Percentiles rank a stretch among this genome's conserved stretches.
phyloP scores from a whole-genome alignment of 2,888 invertebrate species.

The Drosophila pseudotalamancana region DNA sequence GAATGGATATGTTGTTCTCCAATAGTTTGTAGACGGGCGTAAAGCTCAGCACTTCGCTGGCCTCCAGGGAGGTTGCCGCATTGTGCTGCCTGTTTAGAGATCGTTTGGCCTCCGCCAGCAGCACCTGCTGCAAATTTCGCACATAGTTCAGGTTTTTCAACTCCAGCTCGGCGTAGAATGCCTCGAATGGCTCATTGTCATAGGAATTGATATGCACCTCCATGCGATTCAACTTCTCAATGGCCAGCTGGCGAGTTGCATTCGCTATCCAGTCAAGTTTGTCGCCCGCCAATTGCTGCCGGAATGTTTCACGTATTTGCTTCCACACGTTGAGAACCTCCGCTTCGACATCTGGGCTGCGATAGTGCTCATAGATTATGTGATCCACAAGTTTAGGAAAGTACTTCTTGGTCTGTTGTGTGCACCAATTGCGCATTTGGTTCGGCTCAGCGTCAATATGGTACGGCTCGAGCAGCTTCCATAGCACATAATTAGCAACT shows the following conservation, averaged over 20 bases:
- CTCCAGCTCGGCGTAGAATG: constrained; percentile 50
- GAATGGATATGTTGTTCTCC: constrained; percentile 77
- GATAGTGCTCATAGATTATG: constrained; percentile 67
- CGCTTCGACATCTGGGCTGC: constrained; percentile 53
- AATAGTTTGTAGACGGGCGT: constrained; percentile 73
- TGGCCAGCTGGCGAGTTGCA: constrained; percentile 65
- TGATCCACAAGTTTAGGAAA: constrained; percentile 77
- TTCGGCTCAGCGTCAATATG: constrained; percentile 37
- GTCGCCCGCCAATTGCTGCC: constrained; percentile 61
- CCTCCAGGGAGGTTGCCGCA: constrained; percentile 38
- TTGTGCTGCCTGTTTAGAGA: constrained; percentile 31
- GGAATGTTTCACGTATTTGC: constrained; percentile 70
- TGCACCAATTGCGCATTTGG: constrained; percentile 60
- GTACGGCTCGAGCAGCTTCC: constrained; percentile 69
- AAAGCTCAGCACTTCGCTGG: constrained; percentile 45
- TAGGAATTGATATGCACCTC: constrained; percentile 73
- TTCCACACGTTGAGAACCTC: constrained; percentile 75
- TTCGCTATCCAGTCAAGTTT: constrained; percentile 77
- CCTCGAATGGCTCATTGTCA: constrained; percentile 66
- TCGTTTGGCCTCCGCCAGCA: constrained; percentile 30
- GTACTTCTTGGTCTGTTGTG: constrained; percentile 62
- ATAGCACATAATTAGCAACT: constrained; percentile 76
- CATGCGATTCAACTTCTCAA: constrained; percentile 73
- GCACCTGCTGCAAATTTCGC: constrained; percentile 67
- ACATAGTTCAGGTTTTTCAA: constrained; percentile 67